Evolutionary conservation across 2,113 vertebrate genomes (phyloP).

Genomic region (Zootoca vivipara): DNA sequence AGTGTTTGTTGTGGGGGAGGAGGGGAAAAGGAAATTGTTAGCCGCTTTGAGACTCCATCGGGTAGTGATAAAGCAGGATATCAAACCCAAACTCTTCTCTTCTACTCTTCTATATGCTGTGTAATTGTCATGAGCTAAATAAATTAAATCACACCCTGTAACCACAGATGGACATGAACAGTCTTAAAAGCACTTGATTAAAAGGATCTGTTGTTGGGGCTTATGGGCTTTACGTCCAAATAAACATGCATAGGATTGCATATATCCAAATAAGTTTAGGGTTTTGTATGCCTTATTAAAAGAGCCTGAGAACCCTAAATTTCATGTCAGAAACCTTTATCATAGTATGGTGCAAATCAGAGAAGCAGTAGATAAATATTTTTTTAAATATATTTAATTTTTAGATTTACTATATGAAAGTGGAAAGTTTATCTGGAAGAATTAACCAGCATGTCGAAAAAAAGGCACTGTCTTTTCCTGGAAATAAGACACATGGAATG

Average conservation of each 20-base stretch:
- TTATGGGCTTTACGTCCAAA: neutral
- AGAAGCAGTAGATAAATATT: neutral
- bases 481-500: slow-evolving; percentile 87
- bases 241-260: neutral
- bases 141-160: neutral
- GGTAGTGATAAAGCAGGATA: too few species aligned
- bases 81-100: too few species aligned
- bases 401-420: slow-evolving; percentile 94
- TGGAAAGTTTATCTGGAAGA: slow-evolving; percentile 81
- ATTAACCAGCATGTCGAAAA: slow-evolving; percentile 84
- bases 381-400: slow-evolving; percentile 23
- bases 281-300: neutral
- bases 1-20: too few species aligned
- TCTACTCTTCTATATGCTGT: neutral
- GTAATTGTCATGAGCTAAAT: too few species aligned
- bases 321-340: neutral
- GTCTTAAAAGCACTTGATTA: neutral
- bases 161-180: neutral
- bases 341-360: neutral
- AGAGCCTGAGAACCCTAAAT: neutral
- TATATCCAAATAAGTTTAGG: neutral
- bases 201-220: neutral
- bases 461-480: slow-evolving; percentile 86
- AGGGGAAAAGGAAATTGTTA: too few species aligned
- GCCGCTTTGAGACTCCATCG: too few species aligned